phyloP scores from a whole-genome alignment of 2,797 vertebrate species.

The Sebastes elongatus region DNA sequence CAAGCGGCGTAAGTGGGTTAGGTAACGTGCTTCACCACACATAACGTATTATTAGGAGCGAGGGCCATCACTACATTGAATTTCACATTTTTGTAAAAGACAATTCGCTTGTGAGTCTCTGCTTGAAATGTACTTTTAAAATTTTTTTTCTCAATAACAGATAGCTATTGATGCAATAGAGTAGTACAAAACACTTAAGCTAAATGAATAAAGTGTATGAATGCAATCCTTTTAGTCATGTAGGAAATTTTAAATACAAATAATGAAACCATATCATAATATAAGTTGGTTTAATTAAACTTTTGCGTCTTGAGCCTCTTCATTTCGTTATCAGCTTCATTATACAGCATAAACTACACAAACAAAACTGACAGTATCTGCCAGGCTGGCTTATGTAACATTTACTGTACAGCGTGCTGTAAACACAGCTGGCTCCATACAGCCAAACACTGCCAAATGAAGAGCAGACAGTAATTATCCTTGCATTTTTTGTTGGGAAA shows the following conservation, averaged over 20 bases:
- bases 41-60: constrained; percentile 21
- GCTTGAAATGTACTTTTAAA: background rate
- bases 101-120: background rate
- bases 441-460: constrained; percentile 29
- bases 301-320: background rate
- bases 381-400: constrained; percentile 51
- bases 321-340: background rate
- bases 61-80: constrained; percentile 3
- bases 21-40: constrained; percentile 58
- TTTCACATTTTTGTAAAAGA: constrained; percentile 3
- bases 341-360: constrained; percentile 24
- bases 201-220: background rate
- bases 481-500: background rate
- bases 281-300: constrained; percentile 41
- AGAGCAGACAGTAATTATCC: constrained; percentile 42
- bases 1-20: constrained; percentile 61
- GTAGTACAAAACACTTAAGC: background rate
- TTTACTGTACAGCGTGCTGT: constrained; percentile 35
- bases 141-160: background rate
- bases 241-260: background rate
- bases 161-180: background rate
- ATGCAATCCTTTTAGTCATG: background rate
- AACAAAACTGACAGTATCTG: constrained; percentile 33
- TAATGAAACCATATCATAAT: constrained; percentile 8
- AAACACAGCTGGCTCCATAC: constrained; percentile 60